Conservation (phyloP, 1,140 invertebrate genomes). For the Caenorhabditis latens region DNA sequence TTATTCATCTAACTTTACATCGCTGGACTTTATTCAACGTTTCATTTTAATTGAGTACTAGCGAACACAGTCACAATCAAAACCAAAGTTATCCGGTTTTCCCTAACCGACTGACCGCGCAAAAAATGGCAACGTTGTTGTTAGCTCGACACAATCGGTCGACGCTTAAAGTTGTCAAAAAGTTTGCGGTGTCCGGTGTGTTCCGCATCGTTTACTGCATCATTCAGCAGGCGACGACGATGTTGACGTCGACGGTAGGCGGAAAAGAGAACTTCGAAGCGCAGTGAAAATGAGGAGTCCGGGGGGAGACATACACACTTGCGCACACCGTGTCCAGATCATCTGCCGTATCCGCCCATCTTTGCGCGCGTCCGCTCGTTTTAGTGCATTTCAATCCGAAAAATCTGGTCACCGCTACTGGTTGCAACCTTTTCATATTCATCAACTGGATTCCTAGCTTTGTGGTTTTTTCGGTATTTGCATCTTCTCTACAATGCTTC, state of each 20-base stretch:
- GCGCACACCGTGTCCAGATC: slow-evolving; percentile 52
- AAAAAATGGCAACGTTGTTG: slow-evolving; percentile 21
- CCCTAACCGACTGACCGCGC: slow-evolving; percentile 7
- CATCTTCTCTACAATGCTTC: neutral
- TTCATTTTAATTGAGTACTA: neutral
- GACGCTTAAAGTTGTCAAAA: slow-evolving; percentile 47
- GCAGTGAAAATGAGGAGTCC: slow-evolving; percentile 34
- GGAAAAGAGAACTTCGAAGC: neutral
- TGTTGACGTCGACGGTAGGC: slow-evolving; percentile 13
- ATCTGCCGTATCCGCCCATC: slow-evolving; percentile 53
- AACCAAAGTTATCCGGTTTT: slow-evolving; percentile 37
- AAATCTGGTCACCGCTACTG: slow-evolving; percentile 21
- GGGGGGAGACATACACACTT: slow-evolving; percentile 25
- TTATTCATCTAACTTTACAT: neutral
- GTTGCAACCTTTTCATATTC: slow-evolving; percentile 7
- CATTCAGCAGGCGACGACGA: slow-evolving; percentile 19
- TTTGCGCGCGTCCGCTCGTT: slow-evolving; percentile 38
- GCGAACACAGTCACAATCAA: neutral
- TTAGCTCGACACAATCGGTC: slow-evolving; percentile 26
- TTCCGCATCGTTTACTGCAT: slow-evolving; percentile 45
- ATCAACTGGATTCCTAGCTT: neutral
- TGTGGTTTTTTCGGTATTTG: neutral
- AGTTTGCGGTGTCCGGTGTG: slow-evolving; percentile 36
- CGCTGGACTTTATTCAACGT: neutral
- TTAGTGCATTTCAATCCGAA: slow-evolving; percentile 51